phyloP scores from a whole-genome alignment of 2,113 vertebrate genomes.

The Oreochromis niloticus region DNA sequence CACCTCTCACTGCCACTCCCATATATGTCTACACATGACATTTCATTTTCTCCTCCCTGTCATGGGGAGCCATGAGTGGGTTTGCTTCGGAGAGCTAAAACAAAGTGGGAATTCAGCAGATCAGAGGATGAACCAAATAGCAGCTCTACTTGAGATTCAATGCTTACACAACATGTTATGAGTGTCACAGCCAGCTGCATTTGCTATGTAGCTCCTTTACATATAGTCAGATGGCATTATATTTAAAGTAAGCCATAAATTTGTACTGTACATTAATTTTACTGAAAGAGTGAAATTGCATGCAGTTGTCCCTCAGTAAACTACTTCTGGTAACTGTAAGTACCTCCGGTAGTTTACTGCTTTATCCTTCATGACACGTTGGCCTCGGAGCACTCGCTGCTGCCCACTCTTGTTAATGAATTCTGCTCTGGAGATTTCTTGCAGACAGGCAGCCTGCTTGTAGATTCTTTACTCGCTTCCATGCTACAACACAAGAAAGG shows the following conservation, averaged over 20 bases:
- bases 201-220: not conserved
- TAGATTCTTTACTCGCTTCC: not conserved
- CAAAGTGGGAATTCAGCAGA: conserved; percentile 29
- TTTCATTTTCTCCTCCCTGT: conserved; percentile 35
- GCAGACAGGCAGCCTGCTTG: not conserved
- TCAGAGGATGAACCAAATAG: conserved; percentile 15
- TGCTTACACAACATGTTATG: not conserved
- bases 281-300: not conserved
- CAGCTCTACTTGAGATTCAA: not conserved
- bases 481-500: not conserved
- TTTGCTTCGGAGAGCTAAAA: not conserved
- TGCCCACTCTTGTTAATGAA: not conserved
- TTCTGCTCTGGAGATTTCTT: not conserved
- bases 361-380: not conserved
- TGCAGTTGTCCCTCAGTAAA: not conserved
- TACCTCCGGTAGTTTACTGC: not conserved
- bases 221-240: not conserved
- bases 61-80: not conserved
- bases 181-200: not conserved
- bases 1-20: conserved; percentile 50
- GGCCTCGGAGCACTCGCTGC: not conserved
- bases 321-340: not conserved
- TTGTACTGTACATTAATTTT: not conserved
- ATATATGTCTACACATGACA: conserved; percentile 12
- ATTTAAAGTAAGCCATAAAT: not conserved